Evolutionary conservation across 2,797 vertebrate species (phyloP).

Genomic region (Cuniculus paca): DNA sequence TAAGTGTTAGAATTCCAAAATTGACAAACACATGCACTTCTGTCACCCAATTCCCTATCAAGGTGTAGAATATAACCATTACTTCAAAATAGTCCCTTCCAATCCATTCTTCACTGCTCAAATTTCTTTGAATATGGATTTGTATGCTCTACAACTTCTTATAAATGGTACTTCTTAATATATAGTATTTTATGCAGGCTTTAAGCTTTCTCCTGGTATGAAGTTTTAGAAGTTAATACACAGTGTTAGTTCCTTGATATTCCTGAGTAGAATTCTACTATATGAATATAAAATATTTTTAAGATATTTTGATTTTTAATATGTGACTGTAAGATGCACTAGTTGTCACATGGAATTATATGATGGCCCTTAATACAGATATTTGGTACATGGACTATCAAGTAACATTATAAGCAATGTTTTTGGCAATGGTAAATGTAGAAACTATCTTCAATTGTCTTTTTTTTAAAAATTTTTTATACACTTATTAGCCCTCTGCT

Average conservation of each 20-base stretch:
- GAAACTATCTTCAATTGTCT: not conserved
- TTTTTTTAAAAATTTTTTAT: too few species aligned
- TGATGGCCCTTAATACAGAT: not conserved
- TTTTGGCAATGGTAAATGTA: slow-evolving; percentile 17
- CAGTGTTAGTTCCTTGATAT: not conserved
- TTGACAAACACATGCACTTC: not conserved
- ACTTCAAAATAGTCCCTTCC: not conserved
- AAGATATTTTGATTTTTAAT: not conserved
- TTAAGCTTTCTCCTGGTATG: not conserved
- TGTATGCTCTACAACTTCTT: not conserved
- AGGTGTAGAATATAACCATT: not conserved
- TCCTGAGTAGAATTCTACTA: not conserved
- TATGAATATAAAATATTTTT: not conserved
- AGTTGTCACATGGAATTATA: not conserved
- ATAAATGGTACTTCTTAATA: not conserved
- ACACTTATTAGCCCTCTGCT: not conserved
- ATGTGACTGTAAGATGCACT: not conserved
- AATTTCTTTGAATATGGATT: not conserved
- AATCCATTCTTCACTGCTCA: not conserved
- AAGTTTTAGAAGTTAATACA: not conserved
- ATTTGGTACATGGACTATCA: not conserved
- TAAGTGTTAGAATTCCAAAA: not conserved
- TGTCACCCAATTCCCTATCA: not conserved
- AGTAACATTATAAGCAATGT: not conserved
- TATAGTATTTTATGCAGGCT: not conserved